Evolutionary conservation across 2,113 vertebrate species (phyloP), one percentile per base, ranked within the genome.

Genomic region (Phaetusa simplex): DNA sequence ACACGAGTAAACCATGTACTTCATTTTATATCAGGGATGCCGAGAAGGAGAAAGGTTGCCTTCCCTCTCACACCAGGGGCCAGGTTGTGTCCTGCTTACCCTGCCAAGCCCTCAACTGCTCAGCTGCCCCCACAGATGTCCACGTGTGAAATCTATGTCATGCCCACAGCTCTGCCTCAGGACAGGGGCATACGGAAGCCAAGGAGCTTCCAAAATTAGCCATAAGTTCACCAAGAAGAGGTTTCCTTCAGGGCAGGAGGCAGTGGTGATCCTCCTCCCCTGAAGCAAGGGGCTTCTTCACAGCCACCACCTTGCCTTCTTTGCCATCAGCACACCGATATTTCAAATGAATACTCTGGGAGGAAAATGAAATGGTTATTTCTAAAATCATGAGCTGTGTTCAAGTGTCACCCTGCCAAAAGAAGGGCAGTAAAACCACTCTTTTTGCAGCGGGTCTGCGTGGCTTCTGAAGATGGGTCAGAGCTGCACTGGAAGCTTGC

Each of bases 121-220:
- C 56, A 38, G 1, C 11, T 76, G n/a, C 8, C 27, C 0, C 0
- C 2, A 4, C 9, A 78, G 64, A 65, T 0, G 1, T 45, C 59
- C 0, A 0, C 24, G 40, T 29, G 9, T 64, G 40, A 72, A 81
- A 82, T 65, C 55, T 14, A 9, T 18, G 27, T 64, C 62, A 58
- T 2, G 5, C 15, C 14, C 21, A 58, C 4, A 70, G 65, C 6
- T 34, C 2, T 0, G 5, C 32, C 77, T 90, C 16, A 24, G 53
- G 8, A 52, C 19, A 55, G 58, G 17, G 19, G 5, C 14, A 24
- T n/a, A 49, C 42, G 18, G 11, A 88, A 71, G 56, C 14, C 26
- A 66, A 47, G 45, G 10, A 76, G 13, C 58, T 90, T 84, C 78
- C 49, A 64, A 77, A 82, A 66, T 40, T 40, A 70, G 16, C 29